Evolutionary conservation across 53 echinoderm and acorn worm genomes (phyloP).

Genomic region (Paracentrotus lividus): DNA sequence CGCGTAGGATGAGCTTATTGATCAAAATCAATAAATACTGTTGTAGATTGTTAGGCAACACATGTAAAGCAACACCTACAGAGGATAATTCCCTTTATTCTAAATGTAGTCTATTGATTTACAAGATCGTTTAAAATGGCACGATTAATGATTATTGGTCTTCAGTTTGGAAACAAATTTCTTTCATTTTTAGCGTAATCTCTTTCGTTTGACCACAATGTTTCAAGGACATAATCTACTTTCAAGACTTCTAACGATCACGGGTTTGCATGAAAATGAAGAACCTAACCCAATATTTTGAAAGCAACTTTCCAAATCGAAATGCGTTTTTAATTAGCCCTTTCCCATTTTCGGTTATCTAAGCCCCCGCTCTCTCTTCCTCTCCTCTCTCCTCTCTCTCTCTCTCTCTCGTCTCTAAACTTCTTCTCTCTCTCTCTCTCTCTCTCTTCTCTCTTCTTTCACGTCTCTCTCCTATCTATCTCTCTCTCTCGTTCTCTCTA

Average conservation of each 20-base stretch:
- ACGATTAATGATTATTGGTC: constrained; percentile 38
- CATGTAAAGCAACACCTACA: neutral
- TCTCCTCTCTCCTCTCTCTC: neutral
- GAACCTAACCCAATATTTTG: too few relatives aligned
- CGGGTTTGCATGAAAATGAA: too few relatives aligned
- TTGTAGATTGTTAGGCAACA: constrained; percentile 26
- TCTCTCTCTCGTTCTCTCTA: neutral
- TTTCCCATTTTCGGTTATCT: too few relatives aligned
- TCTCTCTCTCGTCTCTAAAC: neutral
- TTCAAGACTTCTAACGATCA: too few relatives aligned
- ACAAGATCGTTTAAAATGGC: neutral
- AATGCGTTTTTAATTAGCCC: too few relatives aligned
- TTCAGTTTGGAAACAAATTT: constrained; percentile 45
- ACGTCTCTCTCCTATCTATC: neutral
- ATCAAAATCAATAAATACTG: neutral
- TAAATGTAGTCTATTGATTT: neutral
- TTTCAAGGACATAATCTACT: neutral
- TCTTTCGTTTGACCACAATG: constrained; percentile 12
- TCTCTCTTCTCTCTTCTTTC: neutral
- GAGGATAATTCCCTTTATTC: neutral
- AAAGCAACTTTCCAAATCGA: too few relatives aligned
- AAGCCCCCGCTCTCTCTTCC: neutral
- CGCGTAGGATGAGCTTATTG: neutral
- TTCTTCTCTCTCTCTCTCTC: neutral
- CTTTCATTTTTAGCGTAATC: constrained; percentile 19